Base-by-base conservation (phyloP, 2,113 vertebrate genomes). In the Sardina pilchardus region DNA sequence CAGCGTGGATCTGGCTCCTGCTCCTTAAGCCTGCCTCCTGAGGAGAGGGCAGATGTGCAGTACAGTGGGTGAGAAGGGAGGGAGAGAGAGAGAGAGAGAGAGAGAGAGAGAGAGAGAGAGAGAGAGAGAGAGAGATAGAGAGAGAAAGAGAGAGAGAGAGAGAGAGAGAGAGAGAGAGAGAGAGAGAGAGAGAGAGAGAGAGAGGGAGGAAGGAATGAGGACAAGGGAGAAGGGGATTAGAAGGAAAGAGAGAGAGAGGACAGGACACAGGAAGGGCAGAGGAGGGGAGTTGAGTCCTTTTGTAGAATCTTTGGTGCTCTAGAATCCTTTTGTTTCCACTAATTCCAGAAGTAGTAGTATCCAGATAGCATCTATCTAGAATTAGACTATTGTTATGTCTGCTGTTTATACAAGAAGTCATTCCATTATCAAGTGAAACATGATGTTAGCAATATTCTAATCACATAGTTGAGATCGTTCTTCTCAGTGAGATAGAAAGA, bases 401-500 rank as follows among this genome's bases (percentile, higher is more conserved):
- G n/a, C n/a, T n/a, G n/a, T n/a, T n/a, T n/a, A n/a, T n/a, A n/a
- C n/a, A n/a, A n/a, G n/a, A n/a, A n/a, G n/a, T n/a, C n/a, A n/a
- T n/a, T n/a, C n/a, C n/a, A n/a, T n/a, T n/a, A n/a, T n/a, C n/a
- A n/a, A n/a, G n/a, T n/a, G n/a, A n/a, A n/a, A n/a, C n/a, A n/a
- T n/a, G n/a, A n/a, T n/a, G n/a, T n/a, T n/a, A n/a, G n/a, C n/a
- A n/a, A n/a, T n/a, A n/a, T n/a, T n/a, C n/a, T n/a, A n/a, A n/a
- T n/a, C n/a, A n/a, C n/a, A n/a, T n/a, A n/a, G n/a, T n/a, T n/a
- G n/a, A n/a, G n/a, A n/a, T n/a, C n/a, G n/a, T n/a, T n/a, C n/a
- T n/a, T n/a, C n/a, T n/a, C 47, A 48, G 47, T 7, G 47, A 30
- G n/a, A 26, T 6, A 67, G 63, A 67, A 26, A 87, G 81, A 84